phyloP scores from a whole-genome alignment of 1,140 invertebrate genomes.

The Chrysomallon squamiferum region DNA sequence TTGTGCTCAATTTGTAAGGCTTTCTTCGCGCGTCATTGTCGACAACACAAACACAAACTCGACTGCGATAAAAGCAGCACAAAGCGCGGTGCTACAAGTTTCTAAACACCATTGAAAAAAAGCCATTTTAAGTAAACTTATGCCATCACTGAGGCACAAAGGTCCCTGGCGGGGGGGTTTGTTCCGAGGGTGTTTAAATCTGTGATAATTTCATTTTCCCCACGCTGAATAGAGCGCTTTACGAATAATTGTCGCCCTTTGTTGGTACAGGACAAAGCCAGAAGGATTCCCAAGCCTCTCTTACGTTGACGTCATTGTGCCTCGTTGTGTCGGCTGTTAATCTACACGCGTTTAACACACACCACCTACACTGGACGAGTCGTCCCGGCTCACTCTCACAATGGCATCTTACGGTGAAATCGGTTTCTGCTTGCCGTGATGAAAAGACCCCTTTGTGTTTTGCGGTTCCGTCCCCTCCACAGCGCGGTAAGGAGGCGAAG shows the following conservation, averaged over 20 bases:
- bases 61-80: background rate
- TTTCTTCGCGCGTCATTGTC: background rate
- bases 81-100: slow-evolving; percentile 2
- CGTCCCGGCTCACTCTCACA: no score
- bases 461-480: no score
- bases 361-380: no score
- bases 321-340: background rate
- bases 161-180: background rate
- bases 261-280: background rate
- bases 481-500: no score
- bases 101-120: background rate
- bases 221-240: slow-evolving; percentile 1
- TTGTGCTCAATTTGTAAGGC: background rate
- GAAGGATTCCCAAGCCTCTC: background rate
- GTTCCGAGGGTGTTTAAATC: slow-evolving; percentile 6
- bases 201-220: slow-evolving; percentile 6
- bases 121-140: slow-evolving; percentile 3
- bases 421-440: no score
- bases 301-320: background rate
- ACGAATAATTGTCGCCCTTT: background rate
- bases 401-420: no score
- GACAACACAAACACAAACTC: background rate
- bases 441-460: no score
- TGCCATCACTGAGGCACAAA: background rate
- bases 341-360: background rate